Evolutionary conservation across 1,140 invertebrate species (phyloP), one percentile per base, ranked within the genome.

Genomic region (Drosophila repleta): DNA sequence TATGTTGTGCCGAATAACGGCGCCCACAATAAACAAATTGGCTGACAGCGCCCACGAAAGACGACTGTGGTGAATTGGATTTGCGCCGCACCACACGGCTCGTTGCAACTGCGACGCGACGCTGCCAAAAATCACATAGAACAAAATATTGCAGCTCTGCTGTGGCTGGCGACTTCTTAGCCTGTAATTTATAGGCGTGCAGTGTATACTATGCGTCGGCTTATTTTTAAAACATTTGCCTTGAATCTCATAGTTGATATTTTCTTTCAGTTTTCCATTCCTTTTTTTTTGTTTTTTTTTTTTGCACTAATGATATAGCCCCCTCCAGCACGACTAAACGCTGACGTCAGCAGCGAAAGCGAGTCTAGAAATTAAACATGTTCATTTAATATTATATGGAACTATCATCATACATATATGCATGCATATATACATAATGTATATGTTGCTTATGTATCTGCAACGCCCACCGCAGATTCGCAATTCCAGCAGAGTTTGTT

Each of bases 1-100:
- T 35, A 67, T 81, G 60, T 60, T 55, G 45, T 61, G 53, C 17
- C 56, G 63, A 68, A 68, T 24, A 61, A 61, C 51, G 77, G 81
- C 81, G 81, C 81, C 81, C 82, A 71, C 82, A 85, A 85, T 85
- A 85, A 85, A 85, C 82, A 87, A 85, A 85, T 85, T 87, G 82
- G 46, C 66, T 83, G 80, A 64, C 75, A 69, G 71, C 70, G 65
- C 70, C 70, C 57, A 69, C 70, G 68, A 39, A 52, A 41, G 18
- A 24, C 63, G 70, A 65, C 79, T 84, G 82, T 85, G 82, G 81
- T 85, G 81, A 85, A 81, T 85, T 85, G 55, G 29, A 85, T 85
- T 85, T 64, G 79, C 64, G 64, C 68, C 62, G 57, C 64, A 46
- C 56, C 37, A 39, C 64, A 82, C 32, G 80, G 70, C 80, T 83